phyloP scores from a whole-genome alignment of 2,113 vertebrate species.

The Setophaga petechia region DNA sequence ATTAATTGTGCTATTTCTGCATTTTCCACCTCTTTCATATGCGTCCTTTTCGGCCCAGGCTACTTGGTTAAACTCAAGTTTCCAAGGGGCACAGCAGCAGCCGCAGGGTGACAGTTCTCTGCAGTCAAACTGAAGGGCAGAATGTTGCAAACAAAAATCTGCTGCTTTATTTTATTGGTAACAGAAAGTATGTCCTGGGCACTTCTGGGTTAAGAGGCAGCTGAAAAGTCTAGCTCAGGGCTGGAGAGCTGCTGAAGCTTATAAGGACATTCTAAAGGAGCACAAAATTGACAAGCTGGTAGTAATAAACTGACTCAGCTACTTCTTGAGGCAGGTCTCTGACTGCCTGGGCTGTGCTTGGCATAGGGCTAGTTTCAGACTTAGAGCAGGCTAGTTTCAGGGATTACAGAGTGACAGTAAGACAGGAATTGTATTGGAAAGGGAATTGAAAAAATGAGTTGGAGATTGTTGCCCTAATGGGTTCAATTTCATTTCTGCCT shows the following conservation, averaged over 20 bases:
- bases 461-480: not conserved
- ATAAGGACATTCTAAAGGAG: not conserved
- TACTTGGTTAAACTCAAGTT: not conserved
- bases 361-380: not conserved
- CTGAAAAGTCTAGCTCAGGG: not conserved
- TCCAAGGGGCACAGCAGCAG: accelerated
- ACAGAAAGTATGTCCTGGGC: not conserved
- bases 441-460: not conserved
- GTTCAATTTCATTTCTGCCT: not conserved
- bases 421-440: not conserved
- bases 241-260: not conserved
- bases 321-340: not conserved
- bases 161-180: not conserved
- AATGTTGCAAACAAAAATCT: not conserved
- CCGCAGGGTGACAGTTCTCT: not conserved
- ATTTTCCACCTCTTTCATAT: not conserved
- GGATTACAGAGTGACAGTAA: not conserved
- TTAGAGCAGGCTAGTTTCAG: not conserved
- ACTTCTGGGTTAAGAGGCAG: not conserved
- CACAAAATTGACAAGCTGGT: not conserved
- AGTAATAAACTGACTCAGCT: not conserved
- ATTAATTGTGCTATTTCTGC: not conserved
- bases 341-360: not conserved
- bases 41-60: not conserved
- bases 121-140: not conserved